Conservation (phyloP, 2,888 invertebrate genomes). For the Eupelmus urozonus region DNA sequence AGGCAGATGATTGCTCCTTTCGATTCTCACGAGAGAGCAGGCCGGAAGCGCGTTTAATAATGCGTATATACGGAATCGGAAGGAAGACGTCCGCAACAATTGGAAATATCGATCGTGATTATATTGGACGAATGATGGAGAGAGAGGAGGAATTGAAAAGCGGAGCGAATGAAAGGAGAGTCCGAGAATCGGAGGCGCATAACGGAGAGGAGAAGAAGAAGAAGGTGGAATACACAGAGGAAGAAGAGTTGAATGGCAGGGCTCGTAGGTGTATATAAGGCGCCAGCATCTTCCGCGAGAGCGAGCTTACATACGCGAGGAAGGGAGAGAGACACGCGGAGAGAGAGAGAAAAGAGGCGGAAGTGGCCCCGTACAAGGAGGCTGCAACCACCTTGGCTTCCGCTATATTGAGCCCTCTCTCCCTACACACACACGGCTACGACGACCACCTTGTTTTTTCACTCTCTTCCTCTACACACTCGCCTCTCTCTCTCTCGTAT, state of each 20-base stretch:
- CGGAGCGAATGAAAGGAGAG: background rate
- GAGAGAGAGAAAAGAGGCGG: slow-evolving; percentile 66
- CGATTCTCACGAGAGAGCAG: slow-evolving; percentile 1
- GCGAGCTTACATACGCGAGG: slow-evolving; percentile 17
- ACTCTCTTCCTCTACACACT: slow-evolving; percentile 47
- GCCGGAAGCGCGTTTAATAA: background rate
- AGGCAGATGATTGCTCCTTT: too few relatives aligned
- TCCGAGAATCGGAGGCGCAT: too few relatives aligned
- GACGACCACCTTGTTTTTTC: slow-evolving; percentile 59
- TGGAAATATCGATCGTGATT: background rate
- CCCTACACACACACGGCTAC: background rate
- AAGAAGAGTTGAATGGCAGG: slow-evolving; percentile 41
- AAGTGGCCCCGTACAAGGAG: slow-evolving; percentile 74
- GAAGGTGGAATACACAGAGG: background rate
- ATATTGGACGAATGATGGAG: background rate
- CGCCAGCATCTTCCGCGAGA: slow-evolving; percentile 50
- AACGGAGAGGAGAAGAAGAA: slow-evolving; percentile 4
- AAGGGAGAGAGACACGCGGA: slow-evolving; percentile 6
- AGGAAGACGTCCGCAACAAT: background rate
- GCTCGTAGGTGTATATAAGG: slow-evolving; percentile 2
- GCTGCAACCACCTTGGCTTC: slow-evolving; percentile 77
- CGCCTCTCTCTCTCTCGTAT: slow-evolving; percentile 22
- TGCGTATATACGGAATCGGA: background rate
- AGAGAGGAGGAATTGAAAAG: background rate
- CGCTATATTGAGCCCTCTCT: slow-evolving; percentile 72